Evolutionary conservation across 2,888 invertebrate genomes (phyloP), one percentile per base, ranked within the genome.

Genomic region (Chymomyza procnemis): DNA sequence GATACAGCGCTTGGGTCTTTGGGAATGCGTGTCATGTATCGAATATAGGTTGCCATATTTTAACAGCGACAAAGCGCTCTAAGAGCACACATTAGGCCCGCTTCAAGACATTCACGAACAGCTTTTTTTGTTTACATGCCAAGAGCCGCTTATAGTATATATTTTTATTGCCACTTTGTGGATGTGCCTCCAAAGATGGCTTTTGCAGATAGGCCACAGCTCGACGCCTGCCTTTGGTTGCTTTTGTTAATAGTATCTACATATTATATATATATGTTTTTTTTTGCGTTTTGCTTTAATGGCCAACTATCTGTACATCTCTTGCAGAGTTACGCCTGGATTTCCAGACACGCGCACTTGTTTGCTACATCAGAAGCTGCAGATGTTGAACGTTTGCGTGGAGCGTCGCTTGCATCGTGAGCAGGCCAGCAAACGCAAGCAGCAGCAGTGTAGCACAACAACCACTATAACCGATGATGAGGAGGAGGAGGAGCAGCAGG

Each of bases 361-460:
- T 89, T 92, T 99, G 54, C 92, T 99, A 14, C 96, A 99, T 91
- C 98, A 99, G 91, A 99, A 99, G 90, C 93, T 99, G 52, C 98
- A 97, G 92, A 94, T 96, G 92, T 91, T 96, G 48, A 96, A 96
- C 87, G 94, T 95, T 87, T 96, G 96, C 90, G 94, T 96, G 76
- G 93, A 93, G 71, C 92, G 95, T 57, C 93, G 93, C 75, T 14
- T 83, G 66, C 76, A 78, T 8, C 80, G 75, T 18, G 85, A 87
- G 59, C 48, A 73, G 21, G 26, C 69, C 22, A 67, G 73, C 47
- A 86, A 78, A 54, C 92, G 92, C 61, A 88, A 90, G 82, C 21
- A 50, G 9, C 22, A 48, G 66, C 52, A 9, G 54, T 52, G 30
- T 16, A 30, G 50, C 21, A 19, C 21, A 12, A 14, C 19, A n/a